Conservation (phyloP, 2,797 vertebrate species). For the Chloroceryle inda region DNA sequence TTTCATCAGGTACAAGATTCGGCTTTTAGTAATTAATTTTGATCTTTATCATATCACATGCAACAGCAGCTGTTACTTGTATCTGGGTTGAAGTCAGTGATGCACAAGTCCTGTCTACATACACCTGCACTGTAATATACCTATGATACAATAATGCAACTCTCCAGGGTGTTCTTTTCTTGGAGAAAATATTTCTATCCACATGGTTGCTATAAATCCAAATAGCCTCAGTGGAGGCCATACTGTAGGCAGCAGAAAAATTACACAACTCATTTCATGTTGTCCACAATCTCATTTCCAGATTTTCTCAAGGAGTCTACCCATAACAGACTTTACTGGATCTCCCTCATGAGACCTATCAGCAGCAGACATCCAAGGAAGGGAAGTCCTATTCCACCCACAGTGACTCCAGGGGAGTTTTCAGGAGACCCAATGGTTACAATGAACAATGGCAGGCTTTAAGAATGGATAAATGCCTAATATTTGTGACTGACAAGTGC, state of each 20-base stretch:
- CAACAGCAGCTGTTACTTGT: constrained; percentile 37
- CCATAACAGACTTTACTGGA: background rate
- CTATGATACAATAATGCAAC: background rate
- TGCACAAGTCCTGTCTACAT: background rate
- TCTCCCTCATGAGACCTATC: background rate
- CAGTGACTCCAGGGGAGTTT: background rate
- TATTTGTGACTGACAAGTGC: rapidly evolving
- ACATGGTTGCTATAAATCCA: background rate
- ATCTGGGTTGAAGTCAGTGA: background rate
- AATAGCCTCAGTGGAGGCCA: background rate
- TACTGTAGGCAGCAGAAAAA: background rate
- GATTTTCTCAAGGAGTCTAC: background rate
- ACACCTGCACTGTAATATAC: background rate
- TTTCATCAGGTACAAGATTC: background rate
- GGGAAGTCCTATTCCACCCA: background rate
- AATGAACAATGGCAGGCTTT: no score
- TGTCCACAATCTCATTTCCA: background rate
- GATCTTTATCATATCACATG: background rate
- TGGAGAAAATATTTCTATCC: background rate
- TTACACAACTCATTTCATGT: background rate
- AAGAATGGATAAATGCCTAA: background rate
- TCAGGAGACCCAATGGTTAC: background rate
- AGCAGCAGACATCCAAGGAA: background rate
- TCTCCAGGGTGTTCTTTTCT: background rate
- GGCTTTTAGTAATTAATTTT: background rate